Evolutionary conservation across 2,797 vertebrate genomes (phyloP).

Genomic region (Sandelia bainsii): DNA sequence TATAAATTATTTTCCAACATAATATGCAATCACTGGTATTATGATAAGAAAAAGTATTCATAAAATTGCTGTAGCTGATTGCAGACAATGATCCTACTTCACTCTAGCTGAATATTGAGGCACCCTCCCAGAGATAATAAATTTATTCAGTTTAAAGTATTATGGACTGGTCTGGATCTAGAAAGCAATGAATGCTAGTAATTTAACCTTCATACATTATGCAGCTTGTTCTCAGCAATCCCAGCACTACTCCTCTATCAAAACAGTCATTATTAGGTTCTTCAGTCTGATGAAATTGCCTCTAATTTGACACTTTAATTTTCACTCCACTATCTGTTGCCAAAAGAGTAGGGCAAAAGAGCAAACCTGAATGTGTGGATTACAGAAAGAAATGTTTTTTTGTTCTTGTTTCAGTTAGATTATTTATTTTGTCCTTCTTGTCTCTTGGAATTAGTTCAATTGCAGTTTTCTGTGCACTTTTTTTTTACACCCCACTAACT

Average conservation of each 20-base stretch:
- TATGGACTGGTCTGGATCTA: slow-evolving; percentile 42
- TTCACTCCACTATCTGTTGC: slow-evolving; percentile 32
- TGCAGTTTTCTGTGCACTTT: neutral
- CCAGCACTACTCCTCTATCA: slow-evolving; percentile 56
- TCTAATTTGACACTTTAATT: slow-evolving; percentile 64
- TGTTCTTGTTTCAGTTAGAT: neutral
- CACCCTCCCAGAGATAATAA: slow-evolving; percentile 29
- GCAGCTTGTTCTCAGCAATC: slow-evolving; percentile 67
- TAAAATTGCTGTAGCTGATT: neutral
- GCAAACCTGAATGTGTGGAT: slow-evolving; percentile 15
- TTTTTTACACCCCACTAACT: neutral
- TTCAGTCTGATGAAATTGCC: slow-evolving; percentile 70
- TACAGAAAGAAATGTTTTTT: slow-evolving; percentile 25
- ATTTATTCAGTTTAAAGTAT: slow-evolving; percentile 39
- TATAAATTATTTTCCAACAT: too few relatives aligned
- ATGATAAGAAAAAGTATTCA: neutral
- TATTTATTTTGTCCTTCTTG: neutral
- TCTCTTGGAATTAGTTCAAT: neutral
- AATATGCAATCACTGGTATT: neutral
- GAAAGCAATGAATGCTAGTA: slow-evolving; percentile 46
- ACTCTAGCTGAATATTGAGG: slow-evolving; percentile 17
- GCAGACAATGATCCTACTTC: neutral
- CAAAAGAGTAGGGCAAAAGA: slow-evolving; percentile 45
- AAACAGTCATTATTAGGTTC: slow-evolving; percentile 65
- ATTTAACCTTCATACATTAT: slow-evolving; percentile 81